Conservation (phyloP, 2,888 invertebrate genomes). For the Macrosiphum euphorbiae region DNA sequence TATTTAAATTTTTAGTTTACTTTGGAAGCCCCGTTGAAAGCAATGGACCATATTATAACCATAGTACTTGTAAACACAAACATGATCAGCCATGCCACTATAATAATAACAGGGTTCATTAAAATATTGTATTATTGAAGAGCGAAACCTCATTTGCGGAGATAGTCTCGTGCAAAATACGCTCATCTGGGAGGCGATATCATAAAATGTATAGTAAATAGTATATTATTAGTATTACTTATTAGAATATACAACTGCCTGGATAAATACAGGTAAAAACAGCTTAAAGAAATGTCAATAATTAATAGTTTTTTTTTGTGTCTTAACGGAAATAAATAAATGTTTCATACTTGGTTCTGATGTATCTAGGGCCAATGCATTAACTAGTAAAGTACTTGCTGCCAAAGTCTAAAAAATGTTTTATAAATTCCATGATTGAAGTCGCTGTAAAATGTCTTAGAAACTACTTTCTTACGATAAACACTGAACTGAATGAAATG, state of each 20-base stretch:
- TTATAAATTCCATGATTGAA: not conserved
- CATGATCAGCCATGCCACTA: constrained; percentile 2
- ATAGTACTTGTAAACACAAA: not conserved
- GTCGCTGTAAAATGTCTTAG: not conserved
- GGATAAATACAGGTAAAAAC: not conserved
- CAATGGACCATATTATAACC: not conserved
- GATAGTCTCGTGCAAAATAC: not conserved
- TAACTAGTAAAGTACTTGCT: constrained; percentile 15
- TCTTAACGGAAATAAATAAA: not conserved
- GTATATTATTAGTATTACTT: not conserved
- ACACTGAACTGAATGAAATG: not conserved
- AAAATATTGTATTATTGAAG: not conserved
- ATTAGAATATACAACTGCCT: not conserved
- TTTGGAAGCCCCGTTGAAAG: not conserved
- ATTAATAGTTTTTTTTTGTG: not conserved
- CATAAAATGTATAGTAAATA: not conserved
- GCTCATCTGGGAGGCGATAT: not conserved
- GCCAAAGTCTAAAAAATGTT: not conserved
- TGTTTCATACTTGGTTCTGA: not conserved
- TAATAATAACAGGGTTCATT: not conserved
- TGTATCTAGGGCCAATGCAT: not conserved
- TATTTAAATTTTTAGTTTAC: not conserved
- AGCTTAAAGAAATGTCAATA: not conserved
- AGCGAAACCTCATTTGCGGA: not conserved
- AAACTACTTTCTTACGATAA: not conserved